Conservation (phyloP, 2,888 invertebrate genomes). For the Chrysomela aeneicollis region DNA sequence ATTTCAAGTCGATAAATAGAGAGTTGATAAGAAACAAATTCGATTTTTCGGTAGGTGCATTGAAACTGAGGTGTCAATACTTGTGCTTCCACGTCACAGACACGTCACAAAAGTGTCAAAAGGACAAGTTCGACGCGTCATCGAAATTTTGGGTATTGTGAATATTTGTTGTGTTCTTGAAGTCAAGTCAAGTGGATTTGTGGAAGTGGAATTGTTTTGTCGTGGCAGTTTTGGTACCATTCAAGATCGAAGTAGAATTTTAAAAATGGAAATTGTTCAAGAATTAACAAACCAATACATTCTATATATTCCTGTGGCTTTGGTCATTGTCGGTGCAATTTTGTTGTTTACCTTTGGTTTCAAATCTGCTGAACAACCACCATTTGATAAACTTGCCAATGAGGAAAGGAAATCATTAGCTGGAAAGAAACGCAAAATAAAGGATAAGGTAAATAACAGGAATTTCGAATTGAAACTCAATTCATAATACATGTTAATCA, state of each 20-base stretch:
- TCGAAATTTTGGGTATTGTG: no score
- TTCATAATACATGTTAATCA: no score
- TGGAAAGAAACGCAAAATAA: slow-evolving; percentile 74
- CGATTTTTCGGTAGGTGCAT: no score
- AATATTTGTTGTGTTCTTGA: no score
- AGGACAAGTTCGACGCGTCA: no score
- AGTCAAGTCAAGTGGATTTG: neutral
- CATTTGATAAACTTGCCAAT: slow-evolving; percentile 75
- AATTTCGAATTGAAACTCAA: no score
- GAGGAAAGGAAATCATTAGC: slow-evolving; percentile 74
- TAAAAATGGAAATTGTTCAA: slow-evolving; percentile 68
- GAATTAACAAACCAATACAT: slow-evolving; percentile 68
- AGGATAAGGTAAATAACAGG: slow-evolving; percentile 69
- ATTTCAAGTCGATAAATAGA: no score
- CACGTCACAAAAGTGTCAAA: no score
- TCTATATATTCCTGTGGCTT: slow-evolving; percentile 67
- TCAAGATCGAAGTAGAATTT: slow-evolving; percentile 74
- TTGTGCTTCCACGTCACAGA: no score
- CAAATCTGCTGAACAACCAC: slow-evolving; percentile 69
- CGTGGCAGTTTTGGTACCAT: slow-evolving; percentile 91
- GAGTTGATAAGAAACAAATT: no score
- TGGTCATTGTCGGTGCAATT: slow-evolving; percentile 56
- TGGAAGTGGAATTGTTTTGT: slow-evolving; percentile 64
- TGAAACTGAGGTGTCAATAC: no score
- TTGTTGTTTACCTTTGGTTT: slow-evolving; percentile 54